Base-by-base conservation (phyloP, 2,113 vertebrate species). In the Podilymbus podiceps region DNA sequence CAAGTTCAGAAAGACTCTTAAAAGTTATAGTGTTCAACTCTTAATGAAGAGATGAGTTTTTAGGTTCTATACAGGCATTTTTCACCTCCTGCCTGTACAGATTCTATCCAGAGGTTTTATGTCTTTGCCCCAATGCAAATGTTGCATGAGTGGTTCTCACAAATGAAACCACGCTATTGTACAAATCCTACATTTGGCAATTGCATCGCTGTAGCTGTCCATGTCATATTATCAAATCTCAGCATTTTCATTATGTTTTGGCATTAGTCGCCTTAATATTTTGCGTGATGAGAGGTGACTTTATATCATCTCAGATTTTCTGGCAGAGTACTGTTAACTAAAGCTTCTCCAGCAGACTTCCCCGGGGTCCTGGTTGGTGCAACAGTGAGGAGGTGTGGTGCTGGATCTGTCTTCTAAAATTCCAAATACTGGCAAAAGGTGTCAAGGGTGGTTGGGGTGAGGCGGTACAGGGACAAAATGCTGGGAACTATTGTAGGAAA, bases 151-250 rank as follows among this genome's bases (percentile, higher is more conserved):
- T 44, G 15, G 91, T 89, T 96, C 85, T 95, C 60, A 82, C 59
- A 69, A 91, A 87, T 63, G 12, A 95, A 97, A 85, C 38, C 15
- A n/a, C 84, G 62, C 46, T 96, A 63, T 86, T 93, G 88, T 97
- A 87, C 82, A 97, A 92, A 91, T 94, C 92, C 95, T 96, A 92
- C 97, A 92, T 92, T 89, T 82, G 73, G 86, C n/a, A 81, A 90
- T 91, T 93, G 69, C 59, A 38, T 96, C 47, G n/a, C 49, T 64
- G 14, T 85, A 91, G 56, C 38, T 82, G 62, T 72, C 67, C 83
- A 55, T 74, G 74, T 33, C 52, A 0, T 55, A 35, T 89, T 62
- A 96, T 75, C 85, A 94, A 91, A 92, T 94, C 82, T 93, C 78
- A 79, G 60, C 42, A 83, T 44, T 85, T 97, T 96, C 85, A 60